Percentiles rank a stretch among this genome's conserved stretches.
Evolutionary conservation across 1,140 invertebrate species (phyloP).

Genomic region (Coboldia fuscipes): DNA sequence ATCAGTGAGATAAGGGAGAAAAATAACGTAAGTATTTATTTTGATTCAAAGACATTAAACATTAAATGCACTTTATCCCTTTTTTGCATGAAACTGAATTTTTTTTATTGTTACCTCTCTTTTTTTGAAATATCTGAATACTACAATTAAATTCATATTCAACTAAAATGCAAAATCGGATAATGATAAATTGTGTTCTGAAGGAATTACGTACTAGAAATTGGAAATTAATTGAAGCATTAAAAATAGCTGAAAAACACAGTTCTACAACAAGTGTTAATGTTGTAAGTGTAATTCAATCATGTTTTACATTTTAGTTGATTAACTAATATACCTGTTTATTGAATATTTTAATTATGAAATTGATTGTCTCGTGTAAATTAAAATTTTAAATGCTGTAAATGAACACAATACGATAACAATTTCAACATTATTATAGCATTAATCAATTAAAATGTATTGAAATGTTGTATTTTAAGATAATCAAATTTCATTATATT

Average conservation of each 20-base stretch:
- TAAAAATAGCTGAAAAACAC: slow-evolving; percentile 45
- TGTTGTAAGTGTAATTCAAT: slow-evolving; percentile 25
- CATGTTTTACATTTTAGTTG: slow-evolving; percentile 1
- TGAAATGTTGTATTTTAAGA: no score
- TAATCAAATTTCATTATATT: no score
- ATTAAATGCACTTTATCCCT: no score
- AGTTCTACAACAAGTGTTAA: slow-evolving; percentile 22
- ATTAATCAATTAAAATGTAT: no score
- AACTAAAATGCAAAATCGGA: no score
- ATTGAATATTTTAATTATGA: slow-evolving; percentile 2
- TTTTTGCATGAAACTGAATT: not conserved
- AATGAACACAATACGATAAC: no score
- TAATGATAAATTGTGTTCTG: no score
- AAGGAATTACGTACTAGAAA: slow-evolving; percentile 67
- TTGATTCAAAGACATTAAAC: no score
- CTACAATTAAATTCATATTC: no score
- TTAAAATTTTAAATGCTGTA: not conserved
- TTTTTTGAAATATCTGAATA: slow-evolving; percentile 8
- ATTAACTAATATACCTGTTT: slow-evolving; percentile 1
- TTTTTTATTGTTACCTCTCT: slow-evolving; percentile 2
- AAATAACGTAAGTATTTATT: no score
- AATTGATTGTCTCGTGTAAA: not conserved
- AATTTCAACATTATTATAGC: no score
- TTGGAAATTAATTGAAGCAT: slow-evolving; percentile 72
- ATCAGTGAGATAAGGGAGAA: no score